Percentiles rank a stretch among this genome's conserved stretches.
These are phyloP conservation scores for Bostrychus sinensis DNA, from an alignment of 2,113 vertebrate species.

Conservation along the genomic window DNA sequence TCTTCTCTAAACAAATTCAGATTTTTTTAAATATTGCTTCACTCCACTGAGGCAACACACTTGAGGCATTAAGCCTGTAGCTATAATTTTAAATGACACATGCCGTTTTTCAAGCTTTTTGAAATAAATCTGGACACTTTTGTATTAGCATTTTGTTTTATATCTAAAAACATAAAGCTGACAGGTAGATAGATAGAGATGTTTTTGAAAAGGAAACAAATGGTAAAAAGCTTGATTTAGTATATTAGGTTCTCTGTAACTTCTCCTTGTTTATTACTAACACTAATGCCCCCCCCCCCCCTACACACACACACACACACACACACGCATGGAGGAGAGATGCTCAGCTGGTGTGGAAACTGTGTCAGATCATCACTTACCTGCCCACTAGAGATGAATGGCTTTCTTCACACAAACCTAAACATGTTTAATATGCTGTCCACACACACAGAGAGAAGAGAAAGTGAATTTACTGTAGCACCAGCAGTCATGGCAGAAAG, in stretches of 20 bases:
- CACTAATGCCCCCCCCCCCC: neutral
- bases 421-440: neutral
- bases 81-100: neutral
- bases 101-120: too few species aligned
- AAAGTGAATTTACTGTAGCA: neutral
- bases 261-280: constrained; percentile 1
- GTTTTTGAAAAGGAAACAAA: too few species aligned
- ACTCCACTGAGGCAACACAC: neutral
- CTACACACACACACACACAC: neutral
- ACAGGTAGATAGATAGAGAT: too few species aligned
- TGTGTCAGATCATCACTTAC: neutral
- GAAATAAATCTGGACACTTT: too few species aligned
- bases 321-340: neutral
- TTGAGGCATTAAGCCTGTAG: neutral
- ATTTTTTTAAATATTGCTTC: too few species aligned
- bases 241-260: too few species aligned
- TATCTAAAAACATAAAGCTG: too few species aligned
- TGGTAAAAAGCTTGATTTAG: too few species aligned
- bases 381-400: neutral
- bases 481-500: neutral
- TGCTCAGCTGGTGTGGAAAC: neutral
- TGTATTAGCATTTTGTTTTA: too few species aligned
- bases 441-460: neutral
- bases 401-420: neutral
- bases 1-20: too few species aligned